These are phyloP conservation scores for Allophyes oxyacanthae DNA, from an alignment of 2,888 invertebrate species.

Conservation along the genomic window DNA sequence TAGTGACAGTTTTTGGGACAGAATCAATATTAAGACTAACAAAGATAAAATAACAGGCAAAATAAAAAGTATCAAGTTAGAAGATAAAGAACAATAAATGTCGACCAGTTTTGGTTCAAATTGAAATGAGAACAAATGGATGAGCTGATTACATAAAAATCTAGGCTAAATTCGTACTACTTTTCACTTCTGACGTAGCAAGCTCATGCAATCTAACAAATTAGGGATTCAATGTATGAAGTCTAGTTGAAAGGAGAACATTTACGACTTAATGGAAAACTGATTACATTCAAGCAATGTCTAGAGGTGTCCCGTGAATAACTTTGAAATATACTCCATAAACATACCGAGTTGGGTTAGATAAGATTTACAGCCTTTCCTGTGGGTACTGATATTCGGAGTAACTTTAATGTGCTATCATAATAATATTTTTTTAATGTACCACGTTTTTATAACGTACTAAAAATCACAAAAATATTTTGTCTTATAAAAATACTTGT, in stretches of 20 bases:
- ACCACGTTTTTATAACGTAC: too few relatives aligned
- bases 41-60: too few relatives aligned
- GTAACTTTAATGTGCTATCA: too few relatives aligned
- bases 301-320: constrained; percentile 43
- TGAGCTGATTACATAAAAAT: constrained; percentile 15
- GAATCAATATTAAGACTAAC: too few relatives aligned
- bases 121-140: too few relatives aligned
- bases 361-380: constrained; percentile 33
- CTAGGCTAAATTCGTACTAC: constrained; percentile 4
- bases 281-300: constrained; percentile 42
- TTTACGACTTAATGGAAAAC: constrained; percentile 46
- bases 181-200: constrained; percentile 17
- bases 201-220: constrained; percentile 28
- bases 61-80: too few relatives aligned
- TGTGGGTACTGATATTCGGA: constrained; percentile 23
- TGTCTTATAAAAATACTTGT: too few relatives aligned
- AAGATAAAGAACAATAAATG: too few relatives aligned
- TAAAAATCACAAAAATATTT: too few relatives aligned
- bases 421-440: too few relatives aligned
- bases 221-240: constrained; percentile 39
- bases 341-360: constrained; percentile 31
- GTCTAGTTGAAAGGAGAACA: constrained; percentile 36
- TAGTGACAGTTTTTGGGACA: too few relatives aligned
- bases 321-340: constrained; percentile 28
- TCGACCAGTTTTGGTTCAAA: too few relatives aligned